Conservation (phyloP, 2,113 vertebrate genomes). For the Agapornis roseicollis region DNA sequence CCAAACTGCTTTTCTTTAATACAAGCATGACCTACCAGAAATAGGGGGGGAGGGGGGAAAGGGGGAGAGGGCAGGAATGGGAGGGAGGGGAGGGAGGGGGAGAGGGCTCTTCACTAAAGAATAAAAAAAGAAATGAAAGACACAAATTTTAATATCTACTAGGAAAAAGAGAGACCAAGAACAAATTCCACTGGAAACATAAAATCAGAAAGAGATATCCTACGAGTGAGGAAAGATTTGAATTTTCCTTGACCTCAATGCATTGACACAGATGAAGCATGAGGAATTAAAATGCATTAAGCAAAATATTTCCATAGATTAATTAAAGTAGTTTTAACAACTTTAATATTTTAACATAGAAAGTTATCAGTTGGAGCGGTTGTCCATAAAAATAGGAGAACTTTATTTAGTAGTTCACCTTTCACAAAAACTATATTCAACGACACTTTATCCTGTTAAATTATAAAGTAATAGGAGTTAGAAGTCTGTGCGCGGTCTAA, state of each 20-base stretch:
- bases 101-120: neutral
- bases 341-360: neutral
- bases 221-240: neutral
- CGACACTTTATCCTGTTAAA: neutral
- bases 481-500: too few species aligned
- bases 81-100: too few species aligned
- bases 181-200: neutral
- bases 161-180: neutral
- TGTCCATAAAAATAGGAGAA: neutral
- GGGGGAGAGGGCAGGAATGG: fast-evolving
- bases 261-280: neutral
- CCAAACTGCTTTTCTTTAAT: neutral
- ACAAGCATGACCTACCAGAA: neutral
- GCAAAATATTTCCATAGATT: neutral
- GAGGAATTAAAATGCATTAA: neutral
- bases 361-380: neutral
- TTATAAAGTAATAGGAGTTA: neutral
- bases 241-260: neutral
- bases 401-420: neutral
- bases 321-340: neutral
- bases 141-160: neutral
- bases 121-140: neutral
- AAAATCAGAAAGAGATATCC: neutral
- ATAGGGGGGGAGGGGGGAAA: neutral
- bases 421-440: neutral